Percentiles rank a stretch among this genome's conserved stretches.
Evolutionary conservation across 2,888 invertebrate genomes (phyloP).

Genomic region (Megaustenia siamemsis): DNA sequence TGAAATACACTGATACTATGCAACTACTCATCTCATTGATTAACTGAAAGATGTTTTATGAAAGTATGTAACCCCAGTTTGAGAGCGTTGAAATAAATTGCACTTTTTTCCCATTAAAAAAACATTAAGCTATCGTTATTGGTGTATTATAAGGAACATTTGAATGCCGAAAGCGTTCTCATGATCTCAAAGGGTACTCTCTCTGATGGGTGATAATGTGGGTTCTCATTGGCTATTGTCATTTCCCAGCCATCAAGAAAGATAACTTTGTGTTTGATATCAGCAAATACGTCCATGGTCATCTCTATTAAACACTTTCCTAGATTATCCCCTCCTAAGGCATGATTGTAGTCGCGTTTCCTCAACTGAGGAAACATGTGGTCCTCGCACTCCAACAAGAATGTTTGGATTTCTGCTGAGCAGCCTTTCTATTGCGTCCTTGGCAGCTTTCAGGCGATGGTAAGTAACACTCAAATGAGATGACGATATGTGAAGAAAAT

Average conservation of each 20-base stretch:
- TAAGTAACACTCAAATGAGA: conserved; percentile 15
- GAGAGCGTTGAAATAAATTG: too few relatives aligned
- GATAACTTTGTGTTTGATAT: conserved; percentile 5
- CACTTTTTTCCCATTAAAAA: too few relatives aligned
- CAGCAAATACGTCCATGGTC: conserved; percentile 4
- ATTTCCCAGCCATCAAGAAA: conserved; percentile 48
- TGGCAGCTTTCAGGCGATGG: not conserved
- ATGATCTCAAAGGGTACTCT: conserved; percentile 10
- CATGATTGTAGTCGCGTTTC: conserved; percentile 28
- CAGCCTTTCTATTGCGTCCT: conserved; percentile 1
- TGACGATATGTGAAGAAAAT: conserved; percentile 11
- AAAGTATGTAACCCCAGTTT: too few relatives aligned
- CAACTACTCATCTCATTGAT: too few relatives aligned
- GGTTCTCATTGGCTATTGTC: conserved; percentile 31
- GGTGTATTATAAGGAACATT: too few relatives aligned
- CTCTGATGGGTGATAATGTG: not conserved
- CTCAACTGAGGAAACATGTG: not conserved
- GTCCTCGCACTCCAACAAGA: conserved; percentile 20
- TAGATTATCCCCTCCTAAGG: conserved; percentile 38
- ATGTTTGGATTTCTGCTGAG: conserved; percentile 11
- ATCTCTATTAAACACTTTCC: not conserved
- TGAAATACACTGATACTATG: too few relatives aligned
- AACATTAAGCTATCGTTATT: too few relatives aligned
- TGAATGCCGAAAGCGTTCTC: conserved; percentile 1
- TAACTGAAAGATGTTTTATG: too few relatives aligned